Base-by-base conservation (phyloP, 1,140 invertebrate genomes). In the Antheraea pernyi region DNA sequence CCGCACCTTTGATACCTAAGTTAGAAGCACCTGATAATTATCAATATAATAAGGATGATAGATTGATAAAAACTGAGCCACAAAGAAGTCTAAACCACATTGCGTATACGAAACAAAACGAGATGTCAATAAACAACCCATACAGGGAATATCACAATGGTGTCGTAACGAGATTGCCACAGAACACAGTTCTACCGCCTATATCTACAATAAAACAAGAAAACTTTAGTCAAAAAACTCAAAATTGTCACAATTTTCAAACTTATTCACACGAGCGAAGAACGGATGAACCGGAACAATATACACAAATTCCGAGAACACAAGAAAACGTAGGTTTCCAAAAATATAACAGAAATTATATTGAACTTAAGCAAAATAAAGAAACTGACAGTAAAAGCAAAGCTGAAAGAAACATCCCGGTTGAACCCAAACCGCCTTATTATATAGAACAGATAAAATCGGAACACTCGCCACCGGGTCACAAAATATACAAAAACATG, bases 151-250 rank as follows among this genome's bases (percentile, higher is more conserved):
- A 82, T 68, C 78, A 78, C 60, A 90, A 90, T 66, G 85, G 85
- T 36, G 59, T 76, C 19, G 66, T 78, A 58, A 42, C 78, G 63
- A 80, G 80, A 70, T 59, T 79, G 42, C 74, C 84, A 67, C 84
- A 88, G 71, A 87, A 83, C 65, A 88, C 83, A 37, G 83, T 84
- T 22, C 77, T 93, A 37, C 92, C 92, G 19, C 92, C 92, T 19
- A 93, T 93, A 82, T 93, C 92, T 22, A 92, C 91, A 19, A 93
- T 93, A 64, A 93, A 93, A 74, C 88, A 92, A 76, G 92, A 93
- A 76, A 87, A 87, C 69, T 92, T 89, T 78, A 75, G 77, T 19
- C 82, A 82, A 68, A 90, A 85, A 62, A 59, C 72, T 30, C 80
- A 77, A 59, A 75, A 59, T 48, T 89, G 80, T 73, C 84, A 87